Evolutionary conservation across 2,888 invertebrate species (phyloP).

Genomic region (Lepetodrilus schrolli): DNA sequence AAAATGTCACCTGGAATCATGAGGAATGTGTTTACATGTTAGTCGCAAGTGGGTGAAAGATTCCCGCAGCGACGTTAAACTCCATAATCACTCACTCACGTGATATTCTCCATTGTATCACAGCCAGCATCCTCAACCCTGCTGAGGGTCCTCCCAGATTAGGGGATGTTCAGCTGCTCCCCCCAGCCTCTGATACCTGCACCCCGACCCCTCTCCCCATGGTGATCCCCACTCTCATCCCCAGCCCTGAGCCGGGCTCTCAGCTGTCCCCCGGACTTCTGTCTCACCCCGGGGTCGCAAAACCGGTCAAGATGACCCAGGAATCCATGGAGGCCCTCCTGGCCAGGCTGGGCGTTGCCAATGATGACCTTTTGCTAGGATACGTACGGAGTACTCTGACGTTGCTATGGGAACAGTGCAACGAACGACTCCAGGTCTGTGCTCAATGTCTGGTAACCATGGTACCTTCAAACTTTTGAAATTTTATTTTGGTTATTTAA

Average conservation of each 20-base stretch:
- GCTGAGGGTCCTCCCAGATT: conserved; percentile 43
- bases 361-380: conserved; percentile 40
- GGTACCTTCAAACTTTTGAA: too few relatives aligned
- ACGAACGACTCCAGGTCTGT: conserved; percentile 42
- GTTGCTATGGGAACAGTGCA: conserved; percentile 37
- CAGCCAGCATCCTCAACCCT: conserved; percentile 45
- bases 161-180: conserved; percentile 54
- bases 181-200: conserved; percentile 53
- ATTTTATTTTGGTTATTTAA: too few relatives aligned
- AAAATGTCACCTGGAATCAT: too few relatives aligned
- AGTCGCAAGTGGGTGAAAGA: too few relatives aligned
- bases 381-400: conserved; percentile 41
- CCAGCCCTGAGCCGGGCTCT: conserved; percentile 35
- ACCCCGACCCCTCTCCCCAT: conserved; percentile 63
- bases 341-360: conserved; percentile 45
- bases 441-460: neutral
- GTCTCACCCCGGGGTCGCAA: conserved; percentile 29
- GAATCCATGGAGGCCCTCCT: conserved; percentile 51
- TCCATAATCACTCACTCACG: too few relatives aligned
- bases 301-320: conserved; percentile 31
- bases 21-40: too few relatives aligned
- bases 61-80: too few relatives aligned
- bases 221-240: conserved; percentile 53
- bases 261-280: neutral
- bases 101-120: too few relatives aligned